Evolutionary conservation across 2,113 vertebrate genomes (phyloP).

Genomic region (Anguilla japonica): DNA sequence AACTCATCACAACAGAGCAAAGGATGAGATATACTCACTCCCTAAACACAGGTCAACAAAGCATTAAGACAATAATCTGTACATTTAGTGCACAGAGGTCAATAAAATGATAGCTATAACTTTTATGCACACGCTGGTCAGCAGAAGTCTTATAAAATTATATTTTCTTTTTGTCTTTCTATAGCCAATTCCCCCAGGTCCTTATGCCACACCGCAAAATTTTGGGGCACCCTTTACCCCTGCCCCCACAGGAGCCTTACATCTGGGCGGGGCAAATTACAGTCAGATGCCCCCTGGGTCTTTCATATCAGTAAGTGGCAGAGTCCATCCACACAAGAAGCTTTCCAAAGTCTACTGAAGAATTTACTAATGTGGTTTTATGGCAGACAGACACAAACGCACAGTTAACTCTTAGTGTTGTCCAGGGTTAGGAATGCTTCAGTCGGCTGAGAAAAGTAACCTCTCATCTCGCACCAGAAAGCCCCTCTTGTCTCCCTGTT

Average conservation of each 20-base stretch:
- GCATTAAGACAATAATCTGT: neutral
- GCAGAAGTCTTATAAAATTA: neutral
- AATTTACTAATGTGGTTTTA: conserved; percentile 1
- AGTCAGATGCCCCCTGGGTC: conserved; percentile 91
- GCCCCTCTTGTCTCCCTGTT: too few species aligned
- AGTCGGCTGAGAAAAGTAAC: too few species aligned
- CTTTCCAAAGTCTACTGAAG: conserved; percentile 21
- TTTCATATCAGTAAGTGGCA: conserved; percentile 87
- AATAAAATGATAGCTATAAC: neutral
- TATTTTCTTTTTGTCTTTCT: conserved; percentile 24
- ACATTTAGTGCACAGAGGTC: neutral
- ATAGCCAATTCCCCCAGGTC: conserved; percentile 86
- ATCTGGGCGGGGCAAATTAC: conserved; percentile 83
- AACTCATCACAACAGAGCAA: neutral
- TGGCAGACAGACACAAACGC: neutral
- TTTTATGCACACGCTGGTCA: neutral
- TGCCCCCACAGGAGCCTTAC: conserved; percentile 73
- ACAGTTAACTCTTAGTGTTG: too few species aligned
- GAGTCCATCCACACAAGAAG: conserved; percentile 6
- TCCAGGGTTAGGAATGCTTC: too few species aligned
- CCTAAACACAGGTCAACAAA: conserved; percentile 9
- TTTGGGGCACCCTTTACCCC: conserved; percentile 82
- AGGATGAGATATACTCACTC: conserved; percentile 23
- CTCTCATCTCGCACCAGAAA: too few species aligned
- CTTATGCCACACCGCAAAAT: conserved; percentile 84